Percentiles rank a stretch among this genome's conserved stretches.
Conservation (phyloP, 1,140 invertebrate genomes). For the Leptopilina boulardi region DNA sequence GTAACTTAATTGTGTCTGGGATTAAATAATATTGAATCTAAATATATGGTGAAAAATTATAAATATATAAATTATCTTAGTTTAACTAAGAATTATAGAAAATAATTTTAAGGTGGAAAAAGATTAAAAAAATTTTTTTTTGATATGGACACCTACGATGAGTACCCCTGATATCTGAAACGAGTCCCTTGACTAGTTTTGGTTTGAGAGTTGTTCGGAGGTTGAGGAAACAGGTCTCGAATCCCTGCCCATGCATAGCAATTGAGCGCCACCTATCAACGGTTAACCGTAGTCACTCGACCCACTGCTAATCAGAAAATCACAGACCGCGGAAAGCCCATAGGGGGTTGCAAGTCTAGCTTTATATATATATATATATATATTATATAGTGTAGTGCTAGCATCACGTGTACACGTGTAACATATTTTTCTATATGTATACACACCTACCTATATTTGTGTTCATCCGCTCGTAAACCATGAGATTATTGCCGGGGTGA, state of each 20-base stretch:
- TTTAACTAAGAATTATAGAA: too few species aligned
- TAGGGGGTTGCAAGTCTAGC: slow-evolving; percentile 53
- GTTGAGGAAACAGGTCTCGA: slow-evolving; percentile 59
- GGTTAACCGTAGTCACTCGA: slow-evolving; percentile 75
- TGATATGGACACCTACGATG: background rate
- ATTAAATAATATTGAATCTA: too few species aligned
- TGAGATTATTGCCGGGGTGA: slow-evolving; percentile 51
- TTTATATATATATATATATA: slow-evolving; percentile 2
- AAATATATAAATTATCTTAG: too few species aligned
- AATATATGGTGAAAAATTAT: too few species aligned
- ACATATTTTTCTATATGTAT: slow-evolving; percentile 39
- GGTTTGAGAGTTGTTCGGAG: slow-evolving; percentile 32
- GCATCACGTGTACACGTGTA: slow-evolving; percentile 39
- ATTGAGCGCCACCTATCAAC: slow-evolving; percentile 73
- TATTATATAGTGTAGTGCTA: background rate
- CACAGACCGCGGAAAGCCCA: slow-evolving; percentile 71
- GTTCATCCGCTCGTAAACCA: slow-evolving; percentile 30
- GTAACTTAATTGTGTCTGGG: too few species aligned
- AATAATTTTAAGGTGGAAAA: too few species aligned
- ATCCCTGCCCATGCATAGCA: slow-evolving; percentile 76
- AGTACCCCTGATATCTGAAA: slow-evolving; percentile 11
- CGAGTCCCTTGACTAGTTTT: slow-evolving; percentile 49
- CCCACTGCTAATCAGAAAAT: slow-evolving; percentile 75
- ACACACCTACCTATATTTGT: background rate
- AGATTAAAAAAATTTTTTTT: too few species aligned